Percentiles rank a stretch among this genome's conserved stretches.
These are phyloP conservation scores for Parthenolecanium corni DNA, from an alignment of 2,888 invertebrate genomes.

Conservation along the genomic window DNA sequence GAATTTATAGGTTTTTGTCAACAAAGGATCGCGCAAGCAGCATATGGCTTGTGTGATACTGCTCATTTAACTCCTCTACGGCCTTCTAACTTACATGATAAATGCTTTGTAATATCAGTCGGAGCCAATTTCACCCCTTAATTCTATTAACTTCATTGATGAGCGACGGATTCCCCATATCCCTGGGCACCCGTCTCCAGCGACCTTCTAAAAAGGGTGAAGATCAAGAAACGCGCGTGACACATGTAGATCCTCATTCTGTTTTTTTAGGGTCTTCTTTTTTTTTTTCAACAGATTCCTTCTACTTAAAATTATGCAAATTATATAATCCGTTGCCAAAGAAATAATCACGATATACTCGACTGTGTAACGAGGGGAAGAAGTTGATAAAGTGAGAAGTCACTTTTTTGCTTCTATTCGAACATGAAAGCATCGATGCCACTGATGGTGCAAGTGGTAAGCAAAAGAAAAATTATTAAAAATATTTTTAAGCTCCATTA, in stretches of 20 bases:
- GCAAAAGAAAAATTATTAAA: too few species aligned
- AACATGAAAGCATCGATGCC: too few species aligned
- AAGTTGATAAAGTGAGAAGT: too few species aligned
- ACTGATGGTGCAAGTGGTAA: too few species aligned
- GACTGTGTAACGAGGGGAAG: too few species aligned
- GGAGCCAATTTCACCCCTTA: conserved; percentile 18
- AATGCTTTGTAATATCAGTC: conserved; percentile 22
- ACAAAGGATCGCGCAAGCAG: conserved; percentile 21
- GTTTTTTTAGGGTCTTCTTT: not conserved
- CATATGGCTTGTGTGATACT: conserved; percentile 27
- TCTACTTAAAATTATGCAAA: conserved; percentile 2
- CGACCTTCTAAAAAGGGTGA: not conserved
- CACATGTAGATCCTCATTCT: not conserved
- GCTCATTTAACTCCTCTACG: conserved; percentile 23
- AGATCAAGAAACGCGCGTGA: conserved; percentile 4
- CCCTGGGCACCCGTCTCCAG: conserved; percentile 12
- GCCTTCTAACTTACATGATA: conserved; percentile 28
- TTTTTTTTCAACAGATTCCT: not conserved
- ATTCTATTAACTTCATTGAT: conserved; percentile 22
- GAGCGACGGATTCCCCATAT: conserved; percentile 10
- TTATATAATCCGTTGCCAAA: conserved; percentile 5
- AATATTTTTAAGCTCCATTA: too few species aligned
- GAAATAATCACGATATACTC: not conserved
- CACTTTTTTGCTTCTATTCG: too few species aligned
- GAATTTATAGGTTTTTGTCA: conserved; percentile 26